Conservation (phyloP, 2,888 invertebrate species). For the Panzeria rudis region DNA sequence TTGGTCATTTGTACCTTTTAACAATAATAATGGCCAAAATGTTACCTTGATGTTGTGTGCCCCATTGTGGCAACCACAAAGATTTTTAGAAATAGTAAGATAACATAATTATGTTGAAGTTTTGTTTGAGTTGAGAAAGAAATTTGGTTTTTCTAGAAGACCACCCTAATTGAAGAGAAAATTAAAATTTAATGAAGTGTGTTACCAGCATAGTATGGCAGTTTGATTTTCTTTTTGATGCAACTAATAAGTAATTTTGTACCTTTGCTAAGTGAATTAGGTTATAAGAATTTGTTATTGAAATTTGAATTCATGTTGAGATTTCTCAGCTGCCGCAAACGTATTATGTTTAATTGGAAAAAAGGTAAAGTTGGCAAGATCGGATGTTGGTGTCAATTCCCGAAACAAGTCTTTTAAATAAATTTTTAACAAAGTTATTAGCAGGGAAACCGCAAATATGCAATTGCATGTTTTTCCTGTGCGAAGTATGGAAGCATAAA, state of each 20-base stretch:
- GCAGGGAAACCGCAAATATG: no score
- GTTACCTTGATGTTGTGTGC: slow-evolving; percentile 35
- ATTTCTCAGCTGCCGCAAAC: not conserved
- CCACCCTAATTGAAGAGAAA: slow-evolving; percentile 28
- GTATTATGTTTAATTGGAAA: not conserved
- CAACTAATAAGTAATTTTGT: slow-evolving; percentile 18
- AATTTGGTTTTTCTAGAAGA: slow-evolving; percentile 13
- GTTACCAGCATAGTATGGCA: slow-evolving; percentile 29
- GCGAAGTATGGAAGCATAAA: no score
- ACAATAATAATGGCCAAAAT: slow-evolving; percentile 15
- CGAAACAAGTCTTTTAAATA: no score
- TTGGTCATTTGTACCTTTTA: slow-evolving; percentile 32
- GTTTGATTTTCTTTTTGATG: not conserved
- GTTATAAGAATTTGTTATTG: not conserved
- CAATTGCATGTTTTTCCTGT: no score
- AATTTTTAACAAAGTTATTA: no score
- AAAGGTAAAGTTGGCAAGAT: no score
- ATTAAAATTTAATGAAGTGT: slow-evolving; percentile 45
- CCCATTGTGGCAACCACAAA: slow-evolving; percentile 25
- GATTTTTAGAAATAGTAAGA: slow-evolving; percentile 16
- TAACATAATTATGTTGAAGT: slow-evolving; percentile 62
- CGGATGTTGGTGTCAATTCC: no score
- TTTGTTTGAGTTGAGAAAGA: not conserved
- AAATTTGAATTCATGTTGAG: not conserved
- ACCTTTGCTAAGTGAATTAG: not conserved